A percentile compares a stretch with the other conserved stretches of the same genome.
Conservation (phyloP, 2,113 vertebrate species). For the Rhinoderma darwinii region DNA sequence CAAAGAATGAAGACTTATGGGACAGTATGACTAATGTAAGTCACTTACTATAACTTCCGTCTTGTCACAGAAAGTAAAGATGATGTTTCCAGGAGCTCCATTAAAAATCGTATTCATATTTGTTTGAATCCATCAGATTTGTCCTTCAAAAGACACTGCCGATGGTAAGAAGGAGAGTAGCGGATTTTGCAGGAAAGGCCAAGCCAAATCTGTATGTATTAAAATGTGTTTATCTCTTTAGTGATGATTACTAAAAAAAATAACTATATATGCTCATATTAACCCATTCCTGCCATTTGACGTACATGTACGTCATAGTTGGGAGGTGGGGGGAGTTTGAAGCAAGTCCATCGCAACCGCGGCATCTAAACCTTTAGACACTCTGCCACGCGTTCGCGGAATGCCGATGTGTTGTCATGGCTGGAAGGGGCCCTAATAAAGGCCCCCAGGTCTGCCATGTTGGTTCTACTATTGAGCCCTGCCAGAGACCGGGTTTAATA, state of each 20-base stretch:
- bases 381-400: too few species aligned
- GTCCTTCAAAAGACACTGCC: slow-evolving; percentile 68
- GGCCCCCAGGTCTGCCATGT: too few species aligned
- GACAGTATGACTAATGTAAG: slow-evolving; percentile 84
- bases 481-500: too few species aligned
- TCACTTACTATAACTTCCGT: slow-evolving; percentile 42
- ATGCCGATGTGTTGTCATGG: too few species aligned
- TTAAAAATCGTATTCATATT: background rate
- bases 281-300: too few species aligned
- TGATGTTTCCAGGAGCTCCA: background rate
- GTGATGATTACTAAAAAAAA: too few species aligned
- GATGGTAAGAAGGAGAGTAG: slow-evolving; percentile 63
- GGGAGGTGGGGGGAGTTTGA: too few species aligned
- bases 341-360: too few species aligned
- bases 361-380: too few species aligned
- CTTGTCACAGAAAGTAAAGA: background rate
- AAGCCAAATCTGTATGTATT: slow-evolving; percentile 63
- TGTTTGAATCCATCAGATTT: slow-evolving; percentile 74
- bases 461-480: too few species aligned
- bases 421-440: too few species aligned
- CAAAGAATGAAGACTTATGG: slow-evolving; percentile 86
- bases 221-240: background rate
- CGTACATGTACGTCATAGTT: too few species aligned
- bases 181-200: slow-evolving; percentile 78
- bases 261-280: background rate